A percentile compares a stretch with the other conserved stretches of the same genome.
Evolutionary conservation across 2,113 vertebrate species (phyloP).

Genomic region (Cebidichthys violaceus): DNA sequence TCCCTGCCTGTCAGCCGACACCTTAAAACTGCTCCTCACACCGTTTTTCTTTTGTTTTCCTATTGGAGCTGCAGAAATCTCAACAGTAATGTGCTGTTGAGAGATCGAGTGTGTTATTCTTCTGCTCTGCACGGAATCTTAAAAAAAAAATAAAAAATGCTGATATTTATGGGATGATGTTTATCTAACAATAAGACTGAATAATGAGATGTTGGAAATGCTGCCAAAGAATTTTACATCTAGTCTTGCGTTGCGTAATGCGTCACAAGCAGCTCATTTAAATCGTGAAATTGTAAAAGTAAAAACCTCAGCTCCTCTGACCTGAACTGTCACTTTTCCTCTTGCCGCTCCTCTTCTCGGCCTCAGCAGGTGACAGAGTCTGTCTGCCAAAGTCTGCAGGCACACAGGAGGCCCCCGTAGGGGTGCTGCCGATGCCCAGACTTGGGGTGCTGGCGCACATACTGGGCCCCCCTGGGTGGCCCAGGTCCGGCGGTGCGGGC

Average conservation of each 20-base stretch:
- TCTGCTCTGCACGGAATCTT: conserved; percentile 24
- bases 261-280: not conserved
- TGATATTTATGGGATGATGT: conserved; percentile 38
- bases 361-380: conserved; percentile 93
- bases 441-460: conserved; percentile 92
- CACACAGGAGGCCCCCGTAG: conserved; percentile 90
- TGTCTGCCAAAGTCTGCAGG: conserved; percentile 95
- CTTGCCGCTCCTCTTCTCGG: conserved; percentile 92
- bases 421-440: conserved; percentile 88
- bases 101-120: conserved; percentile 51
- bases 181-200: conserved; percentile 12
- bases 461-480: conserved; percentile 88
- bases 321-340: conserved; percentile 98
- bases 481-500: conserved; percentile 89
- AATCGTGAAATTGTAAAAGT: not conserved
- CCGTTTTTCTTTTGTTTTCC: conserved; percentile 49
- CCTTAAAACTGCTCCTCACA: conserved; percentile 64
- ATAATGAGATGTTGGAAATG: conserved; percentile 17
- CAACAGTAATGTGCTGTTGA: conserved; percentile 40
- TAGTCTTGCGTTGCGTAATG: not conserved
- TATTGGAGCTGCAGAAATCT: conserved; percentile 38
- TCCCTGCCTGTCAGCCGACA: conserved; percentile 67
- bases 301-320: conserved; percentile 73
- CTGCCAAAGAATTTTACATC: not conserved
- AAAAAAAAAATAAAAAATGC: too few species aligned